Base-by-base conservation (phyloP, 2,888 invertebrate genomes). In the Octodonta nipae region DNA sequence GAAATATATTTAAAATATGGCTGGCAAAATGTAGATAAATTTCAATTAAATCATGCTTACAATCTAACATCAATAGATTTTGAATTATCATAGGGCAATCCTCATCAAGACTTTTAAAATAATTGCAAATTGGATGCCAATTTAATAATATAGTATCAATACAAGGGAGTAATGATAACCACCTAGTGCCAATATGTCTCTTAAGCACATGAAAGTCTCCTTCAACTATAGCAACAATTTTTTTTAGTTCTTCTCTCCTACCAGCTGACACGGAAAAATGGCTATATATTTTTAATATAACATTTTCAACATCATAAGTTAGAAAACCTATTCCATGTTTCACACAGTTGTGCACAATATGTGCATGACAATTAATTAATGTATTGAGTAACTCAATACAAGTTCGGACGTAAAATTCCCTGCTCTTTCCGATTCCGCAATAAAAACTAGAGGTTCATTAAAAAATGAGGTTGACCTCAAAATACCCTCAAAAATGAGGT, bases 321-420 rank as follows among this genome's bases (percentile, higher is more conserved):
- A 41, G 36, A 29, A n/a, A 36, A 30, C 20, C 27, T 39, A 39
- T 42, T 13, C 42, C 43, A 42, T 38, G 33, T 30, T 34, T 45
- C 7, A 43, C 32, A 4, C 17, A 14, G 20, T 45, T 45, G 30
- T 45, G 43, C 11, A 45, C 36, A 11, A 46, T 45, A 26, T 45
- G 45, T 26, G 40, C 44, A 34, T 43, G 42, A 37, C 43, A 44
- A 28, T 46, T 44, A 14, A n/a, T n/a, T n/a, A n/a, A n/a, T n/a
- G n/a, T n/a, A n/a, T n/a, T n/a, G n/a, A n/a, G n/a, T n/a, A n/a
- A n/a, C n/a, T n/a, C n/a, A n/a, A n/a, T n/a, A n/a, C n/a, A n/a
- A n/a, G n/a, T n/a, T n/a, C n/a, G n/a, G n/a, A n/a, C n/a, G n/a
- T n/a, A n/a, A n/a, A n/a, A n/a, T n/a, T n/a, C n/a, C n/a, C n/a